phyloP scores from a whole-genome alignment of 2,797 vertebrate genomes.

The Channa striata region DNA sequence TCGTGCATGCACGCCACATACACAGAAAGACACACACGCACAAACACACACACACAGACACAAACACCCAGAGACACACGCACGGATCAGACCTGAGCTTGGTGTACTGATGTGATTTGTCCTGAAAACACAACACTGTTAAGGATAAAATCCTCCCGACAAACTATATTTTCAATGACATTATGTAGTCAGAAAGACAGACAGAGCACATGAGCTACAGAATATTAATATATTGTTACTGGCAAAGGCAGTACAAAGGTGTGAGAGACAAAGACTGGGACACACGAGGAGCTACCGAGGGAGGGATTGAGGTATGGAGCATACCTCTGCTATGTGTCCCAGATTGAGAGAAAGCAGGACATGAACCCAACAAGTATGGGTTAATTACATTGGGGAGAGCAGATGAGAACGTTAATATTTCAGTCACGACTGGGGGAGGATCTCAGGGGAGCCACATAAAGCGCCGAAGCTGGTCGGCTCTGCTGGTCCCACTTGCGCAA shows the following conservation, averaged over 20 bases:
- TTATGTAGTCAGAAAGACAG: background rate
- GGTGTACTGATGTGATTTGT: constrained; percentile 16
- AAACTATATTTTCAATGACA: constrained; percentile 7
- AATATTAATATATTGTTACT: background rate
- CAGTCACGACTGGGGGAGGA: constrained; percentile 65
- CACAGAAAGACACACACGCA: constrained; percentile 49
- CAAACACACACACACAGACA: constrained; percentile 14
- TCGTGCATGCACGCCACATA: constrained; percentile 73
- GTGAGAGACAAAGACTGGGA: constrained; percentile 43
- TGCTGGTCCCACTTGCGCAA: constrained; percentile 27
- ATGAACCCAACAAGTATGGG: constrained; percentile 81
- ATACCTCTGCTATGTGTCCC: constrained; percentile 75
- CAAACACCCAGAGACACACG: constrained; percentile 33
- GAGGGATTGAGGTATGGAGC: constrained; percentile 41
- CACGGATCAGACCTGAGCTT: constrained; percentile 53
- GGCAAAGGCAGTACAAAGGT: constrained; percentile 17
- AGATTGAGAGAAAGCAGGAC: constrained; percentile 82
- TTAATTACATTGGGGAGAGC: constrained; percentile 86
- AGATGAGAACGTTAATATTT: constrained; percentile 78
- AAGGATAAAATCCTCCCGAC: constrained; percentile 2
- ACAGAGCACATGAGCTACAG: background rate
- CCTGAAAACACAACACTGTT: constrained; percentile 8
- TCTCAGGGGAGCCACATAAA: constrained; percentile 72
- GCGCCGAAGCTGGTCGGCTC: constrained; percentile 47
- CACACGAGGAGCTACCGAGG: constrained; percentile 43